A percentile compares a stretch with the other conserved stretches of the same genome.
Evolutionary conservation across 2,888 invertebrate species (phyloP).

Genomic region (Sinelater perroti): DNA sequence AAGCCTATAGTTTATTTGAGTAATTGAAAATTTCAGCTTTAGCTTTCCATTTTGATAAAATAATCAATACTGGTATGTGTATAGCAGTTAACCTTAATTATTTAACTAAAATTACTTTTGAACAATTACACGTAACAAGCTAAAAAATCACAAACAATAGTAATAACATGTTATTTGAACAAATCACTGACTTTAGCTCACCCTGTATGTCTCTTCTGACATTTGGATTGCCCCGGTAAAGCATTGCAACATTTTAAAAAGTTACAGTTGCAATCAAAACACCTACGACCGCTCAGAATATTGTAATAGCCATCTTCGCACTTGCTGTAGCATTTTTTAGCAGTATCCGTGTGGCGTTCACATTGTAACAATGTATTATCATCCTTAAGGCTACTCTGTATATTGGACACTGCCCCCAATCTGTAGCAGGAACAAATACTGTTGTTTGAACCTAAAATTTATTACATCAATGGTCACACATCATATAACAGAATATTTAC

Average conservation of each 20-base stretch:
- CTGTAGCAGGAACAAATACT: constrained; percentile 80
- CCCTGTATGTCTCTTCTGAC: constrained; percentile 82
- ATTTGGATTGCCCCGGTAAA: constrained; percentile 82
- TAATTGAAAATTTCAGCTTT: too few species aligned
- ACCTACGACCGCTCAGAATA: constrained; percentile 80
- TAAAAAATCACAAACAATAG: too few species aligned
- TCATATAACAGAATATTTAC: background rate
- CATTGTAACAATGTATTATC: constrained; percentile 80
- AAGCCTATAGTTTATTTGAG: too few species aligned
- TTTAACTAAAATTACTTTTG: too few species aligned
- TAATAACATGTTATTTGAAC: too few species aligned
- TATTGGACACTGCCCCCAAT: constrained; percentile 78
- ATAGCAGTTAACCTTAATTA: too few species aligned
- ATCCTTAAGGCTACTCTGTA: constrained; percentile 74
- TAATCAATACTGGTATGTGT: too few species aligned
- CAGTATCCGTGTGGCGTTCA: constrained; percentile 76
- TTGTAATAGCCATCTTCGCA: constrained; percentile 83
- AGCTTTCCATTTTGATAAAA: too few species aligned
- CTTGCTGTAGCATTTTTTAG: constrained; percentile 78
- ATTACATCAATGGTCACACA: background rate
- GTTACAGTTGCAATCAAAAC: constrained; percentile 85
- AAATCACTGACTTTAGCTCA: too few species aligned
- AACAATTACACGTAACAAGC: too few species aligned
- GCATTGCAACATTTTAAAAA: constrained; percentile 78
- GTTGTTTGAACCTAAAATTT: background rate